Conservation (phyloP, 2,113 vertebrate genomes). For the Gadus macrocephalus region DNA sequence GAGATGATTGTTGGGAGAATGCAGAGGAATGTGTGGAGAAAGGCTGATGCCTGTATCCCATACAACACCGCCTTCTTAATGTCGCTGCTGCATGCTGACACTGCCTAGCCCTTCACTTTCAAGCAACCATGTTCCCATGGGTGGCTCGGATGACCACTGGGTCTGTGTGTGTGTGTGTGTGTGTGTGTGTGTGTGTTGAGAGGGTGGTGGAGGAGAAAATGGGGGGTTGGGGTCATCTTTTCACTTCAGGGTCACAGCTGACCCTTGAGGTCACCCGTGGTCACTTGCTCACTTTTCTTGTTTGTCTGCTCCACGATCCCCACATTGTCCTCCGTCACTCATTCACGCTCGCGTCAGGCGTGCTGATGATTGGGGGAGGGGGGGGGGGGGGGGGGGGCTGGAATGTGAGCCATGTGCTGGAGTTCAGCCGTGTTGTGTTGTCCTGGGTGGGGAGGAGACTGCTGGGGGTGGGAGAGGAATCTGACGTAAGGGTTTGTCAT, state of each 20-base stretch:
- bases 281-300: constrained; percentile 43
- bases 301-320: constrained; percentile 6
- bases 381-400: constrained; percentile 32
- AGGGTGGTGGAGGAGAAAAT: constrained; percentile 26
- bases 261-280: constrained; percentile 60
- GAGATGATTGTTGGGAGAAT: constrained; percentile 51
- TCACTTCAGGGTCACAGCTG: constrained; percentile 58
- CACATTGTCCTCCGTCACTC: constrained; percentile 54
- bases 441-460: not conserved
- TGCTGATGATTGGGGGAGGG: constrained; percentile 36
- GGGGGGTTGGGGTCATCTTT: constrained; percentile 37
- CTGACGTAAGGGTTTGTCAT: constrained; percentile 47
- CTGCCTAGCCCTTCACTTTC: constrained; percentile 49
- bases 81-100: constrained; percentile 25
- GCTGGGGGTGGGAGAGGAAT: constrained; percentile 8
- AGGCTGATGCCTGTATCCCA: constrained; percentile 67
- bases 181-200: constrained; percentile 19
- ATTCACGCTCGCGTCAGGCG: constrained; percentile 47
- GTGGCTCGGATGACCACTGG: constrained; percentile 42
- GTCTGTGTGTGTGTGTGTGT: constrained; percentile 29
- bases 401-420: constrained; percentile 37
- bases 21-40: constrained; percentile 64
- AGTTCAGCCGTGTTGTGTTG: constrained; percentile 13
- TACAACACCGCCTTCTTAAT: constrained; percentile 56
- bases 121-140: constrained; percentile 55